A percentile compares a stretch with the other conserved stretches of the same genome.
These are phyloP conservation scores for Dermatemys mawii DNA, from an alignment of 2,113 vertebrate genomes.

Conservation along the genomic window DNA sequence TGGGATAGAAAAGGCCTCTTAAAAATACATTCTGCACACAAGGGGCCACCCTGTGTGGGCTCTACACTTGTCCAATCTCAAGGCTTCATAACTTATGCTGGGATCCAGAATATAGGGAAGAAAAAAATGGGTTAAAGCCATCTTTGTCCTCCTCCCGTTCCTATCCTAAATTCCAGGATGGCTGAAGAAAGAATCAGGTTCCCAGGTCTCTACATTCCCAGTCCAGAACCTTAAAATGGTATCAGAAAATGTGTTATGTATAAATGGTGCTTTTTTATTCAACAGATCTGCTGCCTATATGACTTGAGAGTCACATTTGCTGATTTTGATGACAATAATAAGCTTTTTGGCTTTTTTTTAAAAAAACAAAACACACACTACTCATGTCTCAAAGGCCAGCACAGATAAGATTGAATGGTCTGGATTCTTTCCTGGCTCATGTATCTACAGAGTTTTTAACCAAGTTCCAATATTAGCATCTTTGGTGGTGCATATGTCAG, in stretches of 20 bases:
- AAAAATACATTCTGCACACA: background rate
- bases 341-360: background rate
- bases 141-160: background rate
- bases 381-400: background rate
- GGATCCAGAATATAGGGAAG: background rate
- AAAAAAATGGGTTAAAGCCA: background rate
- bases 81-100: background rate
- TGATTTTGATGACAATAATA: background rate
- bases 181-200: background rate
- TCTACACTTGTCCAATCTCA: background rate
- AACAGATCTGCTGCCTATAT: background rate
- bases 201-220: background rate
- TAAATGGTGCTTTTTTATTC: background rate
- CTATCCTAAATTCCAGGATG: background rate
- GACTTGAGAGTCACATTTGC: background rate
- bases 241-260: background rate
- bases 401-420: background rate
- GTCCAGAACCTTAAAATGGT: background rate
- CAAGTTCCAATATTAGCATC: background rate
- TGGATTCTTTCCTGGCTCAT: background rate
- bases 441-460: background rate
- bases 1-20: background rate
- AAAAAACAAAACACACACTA: too few relatives aligned
- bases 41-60: background rate
- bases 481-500: background rate